Evolutionary conservation across 1,140 invertebrate species (phyloP), one percentile per base, ranked within the genome.

Genomic region (Saccostrea cuccullata): DNA sequence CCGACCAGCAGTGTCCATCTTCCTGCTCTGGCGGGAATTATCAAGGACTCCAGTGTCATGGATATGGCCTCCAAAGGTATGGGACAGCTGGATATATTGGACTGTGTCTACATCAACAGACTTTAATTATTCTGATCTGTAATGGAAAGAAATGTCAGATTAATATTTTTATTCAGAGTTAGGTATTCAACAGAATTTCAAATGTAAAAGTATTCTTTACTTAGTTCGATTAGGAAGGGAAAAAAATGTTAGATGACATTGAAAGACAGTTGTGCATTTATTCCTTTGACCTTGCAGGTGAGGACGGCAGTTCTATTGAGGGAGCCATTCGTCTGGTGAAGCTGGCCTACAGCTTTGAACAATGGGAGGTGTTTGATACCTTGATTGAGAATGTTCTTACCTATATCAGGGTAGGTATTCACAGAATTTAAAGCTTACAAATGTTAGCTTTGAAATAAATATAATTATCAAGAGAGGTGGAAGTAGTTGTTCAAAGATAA

Each of bases 331-430:
- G 93, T 85, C 88, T 95, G 36, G 90, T 94, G 6, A 95, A 94
- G 87, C 91, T 94, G 85, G 93, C 94, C 12, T 95, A 93, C 89
- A 93, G 92, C 90, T 95, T 93, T 92, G 94, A 95, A 86, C 92
- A 94, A 55, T 95, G 92, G 92, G 95, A 95, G 20, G 87, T 94
- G 40, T 95, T 94, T 92, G 94, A 94, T 85, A 73, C 70, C 36
- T 86, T 94, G n/a, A 88, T 93, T 85, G 91, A 92, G 9, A 91
- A 89, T 40, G 91, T 94, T 0, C 88, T 94, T 1, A 85, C 82
- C 26, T 91, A 92, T 67, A 86, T 94, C 13, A 93, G 92, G 93
- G 94, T 94, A 91, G 67, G 86, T 47, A 47, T 3, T 3, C 1
- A 8, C 47, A 47, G 9, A 6, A 2, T 47, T 47, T 47, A 47